Base-by-base conservation (phyloP, 2,797 vertebrate species). In the Myoxocephalus aenaeus region DNA sequence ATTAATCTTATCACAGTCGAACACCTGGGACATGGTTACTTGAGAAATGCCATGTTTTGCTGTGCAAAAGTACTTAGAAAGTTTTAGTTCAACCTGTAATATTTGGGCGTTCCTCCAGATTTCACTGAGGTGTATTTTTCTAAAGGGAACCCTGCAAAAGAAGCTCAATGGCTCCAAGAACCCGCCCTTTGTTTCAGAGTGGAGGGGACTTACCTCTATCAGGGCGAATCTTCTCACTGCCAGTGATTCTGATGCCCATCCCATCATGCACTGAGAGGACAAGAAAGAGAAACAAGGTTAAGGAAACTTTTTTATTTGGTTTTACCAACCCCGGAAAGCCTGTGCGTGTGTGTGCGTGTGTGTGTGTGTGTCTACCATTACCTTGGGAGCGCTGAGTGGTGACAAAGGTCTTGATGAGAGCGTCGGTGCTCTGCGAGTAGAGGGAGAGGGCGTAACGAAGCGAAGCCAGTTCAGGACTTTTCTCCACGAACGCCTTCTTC, bases 361-460 rank as follows among this genome's bases (percentile, higher is more conserved):
- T 40, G 14, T 40, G 34, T 54, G 63, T 57, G 72, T 67, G 54
- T 72, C 18, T 38, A n/a, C 12, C 17, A 6, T 92, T 90, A 99
- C 98, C 97, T 92, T 99, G 98, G 10, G 97, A 87, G 53, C 96
- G 97, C 79, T 99, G 98, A 2, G 97, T 97, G 79, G 96, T 97
- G 79, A 99, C 95, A n/a, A 99, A 99, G 4, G 97, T 98, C 93
- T 97, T 98, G 93, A 99, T 97, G 66, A 99, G 98, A 0, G 97
- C 95, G 44, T 99, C 97, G 0, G 98, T 99, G 89, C 96, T 98
- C 94, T 98, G 97, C 11, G 97, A 96, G 91, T 99, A 99, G n/a
- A 99, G 96, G 14, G 97, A 98, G 5, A 99, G 95, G 0, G 97
- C 97, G 3, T 99, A 99, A 74, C 96, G 97, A 72, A 99, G 95